Evolutionary conservation across 2,888 invertebrate genomes (phyloP).

Genomic region (Polyommatus icarus): DNA sequence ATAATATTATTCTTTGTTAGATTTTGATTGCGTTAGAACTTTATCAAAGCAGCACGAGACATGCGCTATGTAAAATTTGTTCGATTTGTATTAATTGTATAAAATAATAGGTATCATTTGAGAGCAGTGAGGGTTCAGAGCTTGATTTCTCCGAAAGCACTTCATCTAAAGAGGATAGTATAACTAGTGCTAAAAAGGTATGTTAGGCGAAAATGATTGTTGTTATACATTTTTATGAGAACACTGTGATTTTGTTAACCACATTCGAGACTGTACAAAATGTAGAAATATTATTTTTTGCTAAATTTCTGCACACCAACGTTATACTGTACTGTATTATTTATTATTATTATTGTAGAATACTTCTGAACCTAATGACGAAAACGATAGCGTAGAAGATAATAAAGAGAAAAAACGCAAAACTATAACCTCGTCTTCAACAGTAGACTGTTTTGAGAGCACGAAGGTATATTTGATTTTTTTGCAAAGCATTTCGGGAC

Average conservation of each 20-base stretch:
- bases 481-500: background rate
- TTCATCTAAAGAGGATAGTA: constrained; percentile 67
- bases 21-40: background rate
- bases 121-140: constrained; percentile 87
- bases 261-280: background rate
- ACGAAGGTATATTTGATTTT: background rate
- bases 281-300: background rate
- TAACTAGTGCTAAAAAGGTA: constrained; percentile 69
- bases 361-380: background rate
- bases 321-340: background rate
- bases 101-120: constrained; percentile 66
- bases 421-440: background rate
- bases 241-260: constrained; percentile 36
- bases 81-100: constrained; percentile 1
- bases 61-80: background rate
- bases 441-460: background rate
- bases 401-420: background rate
- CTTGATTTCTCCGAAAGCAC: constrained; percentile 84
- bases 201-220: constrained; percentile 32
- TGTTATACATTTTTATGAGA: constrained; percentile 10
- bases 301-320: background rate
- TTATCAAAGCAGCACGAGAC: background rate
- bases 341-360: background rate
- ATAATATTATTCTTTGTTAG: background rate
- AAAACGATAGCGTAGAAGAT: background rate